These are phyloP conservation scores for Hypothenemus hampei DNA, from an alignment of 1,140 invertebrate genomes.

Conservation along the genomic window DNA sequence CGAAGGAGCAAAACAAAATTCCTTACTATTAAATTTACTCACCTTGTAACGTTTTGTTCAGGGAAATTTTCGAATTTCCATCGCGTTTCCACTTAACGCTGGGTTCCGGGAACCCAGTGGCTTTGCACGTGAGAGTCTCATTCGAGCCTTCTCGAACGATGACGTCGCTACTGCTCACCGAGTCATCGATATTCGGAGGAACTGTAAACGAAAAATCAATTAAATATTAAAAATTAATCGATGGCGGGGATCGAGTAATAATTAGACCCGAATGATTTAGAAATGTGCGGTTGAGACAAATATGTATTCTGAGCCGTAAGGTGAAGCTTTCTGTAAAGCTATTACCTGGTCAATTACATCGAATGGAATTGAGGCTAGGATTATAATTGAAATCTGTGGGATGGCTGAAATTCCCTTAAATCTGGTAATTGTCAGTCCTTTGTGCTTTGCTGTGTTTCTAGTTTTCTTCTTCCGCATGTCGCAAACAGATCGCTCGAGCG, in stretches of 20 bases:
- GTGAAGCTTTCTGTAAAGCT: conserved; percentile 41
- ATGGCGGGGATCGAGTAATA: too few species aligned
- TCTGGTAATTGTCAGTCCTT: conserved; percentile 45
- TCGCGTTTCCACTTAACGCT: conserved; percentile 88
- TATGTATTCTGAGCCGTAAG: conserved; percentile 28
- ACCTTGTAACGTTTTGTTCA: conserved; percentile 78
- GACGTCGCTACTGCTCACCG: conserved; percentile 82
- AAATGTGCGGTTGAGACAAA: conserved; percentile 21
- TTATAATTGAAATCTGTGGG: conserved; percentile 47
- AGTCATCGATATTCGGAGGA: conserved; percentile 86
- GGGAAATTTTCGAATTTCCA: conserved; percentile 74
- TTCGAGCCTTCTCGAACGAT: conserved; percentile 87
- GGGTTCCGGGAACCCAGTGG: conserved; percentile 82
- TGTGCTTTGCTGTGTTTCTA: conserved; percentile 34
- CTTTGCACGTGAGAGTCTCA: conserved; percentile 80
- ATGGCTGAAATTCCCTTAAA: conserved; percentile 45
- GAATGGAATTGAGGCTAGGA: conserved; percentile 44
- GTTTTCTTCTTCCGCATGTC: conserved; percentile 19
- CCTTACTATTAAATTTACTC: too few species aligned
- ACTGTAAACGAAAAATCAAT: conserved; percentile 59
- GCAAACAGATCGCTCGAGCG: conserved; percentile 18
- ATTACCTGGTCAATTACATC: conserved; percentile 48
- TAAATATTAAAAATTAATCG: too few species aligned
- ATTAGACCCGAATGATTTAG: conserved; percentile 27
- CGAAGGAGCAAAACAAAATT: too few species aligned